Conservation (phyloP, 2,113 vertebrate species). For the Prunella fulvescens region DNA sequence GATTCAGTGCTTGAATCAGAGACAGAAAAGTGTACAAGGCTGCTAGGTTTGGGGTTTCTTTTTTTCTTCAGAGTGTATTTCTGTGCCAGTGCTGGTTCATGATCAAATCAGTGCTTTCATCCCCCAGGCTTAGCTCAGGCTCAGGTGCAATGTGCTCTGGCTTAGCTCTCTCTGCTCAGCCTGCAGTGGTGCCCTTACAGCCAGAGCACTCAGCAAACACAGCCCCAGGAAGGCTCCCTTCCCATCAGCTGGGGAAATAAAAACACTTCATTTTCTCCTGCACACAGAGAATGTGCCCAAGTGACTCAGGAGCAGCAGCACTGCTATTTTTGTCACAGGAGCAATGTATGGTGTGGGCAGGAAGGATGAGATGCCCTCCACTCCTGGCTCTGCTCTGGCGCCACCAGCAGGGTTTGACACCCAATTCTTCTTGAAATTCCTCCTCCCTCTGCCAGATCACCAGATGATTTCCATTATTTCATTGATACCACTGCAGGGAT, state of each 20-base stretch:
- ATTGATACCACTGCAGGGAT: neutral
- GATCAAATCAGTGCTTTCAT: neutral
- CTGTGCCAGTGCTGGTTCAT: neutral
- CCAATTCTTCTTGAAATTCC: neutral
- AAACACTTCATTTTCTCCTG: neutral
- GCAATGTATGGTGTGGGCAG: rapidly evolving
- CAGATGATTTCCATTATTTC: neutral
- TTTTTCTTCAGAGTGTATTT: neutral
- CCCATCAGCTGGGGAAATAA: neutral
- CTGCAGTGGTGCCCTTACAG: neutral
- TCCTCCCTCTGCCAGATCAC: neutral
- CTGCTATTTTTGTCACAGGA: neutral
- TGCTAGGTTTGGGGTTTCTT: neutral
- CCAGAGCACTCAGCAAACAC: neutral
- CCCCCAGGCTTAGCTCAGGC: neutral
- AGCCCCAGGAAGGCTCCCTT: neutral
- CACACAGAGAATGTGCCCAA: neutral
- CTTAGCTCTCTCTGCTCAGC: neutral
- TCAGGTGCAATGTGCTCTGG: neutral
- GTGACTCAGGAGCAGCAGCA: neutral
- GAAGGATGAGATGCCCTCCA: neutral
- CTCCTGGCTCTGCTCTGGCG: neutral
- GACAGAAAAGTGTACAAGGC: neutral
- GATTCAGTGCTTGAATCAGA: neutral
- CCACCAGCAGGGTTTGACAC: neutral